These are phyloP conservation scores for Aradophagus sp. DNA, from an alignment of 1,140 invertebrate species.

Conservation along the genomic window DNA sequence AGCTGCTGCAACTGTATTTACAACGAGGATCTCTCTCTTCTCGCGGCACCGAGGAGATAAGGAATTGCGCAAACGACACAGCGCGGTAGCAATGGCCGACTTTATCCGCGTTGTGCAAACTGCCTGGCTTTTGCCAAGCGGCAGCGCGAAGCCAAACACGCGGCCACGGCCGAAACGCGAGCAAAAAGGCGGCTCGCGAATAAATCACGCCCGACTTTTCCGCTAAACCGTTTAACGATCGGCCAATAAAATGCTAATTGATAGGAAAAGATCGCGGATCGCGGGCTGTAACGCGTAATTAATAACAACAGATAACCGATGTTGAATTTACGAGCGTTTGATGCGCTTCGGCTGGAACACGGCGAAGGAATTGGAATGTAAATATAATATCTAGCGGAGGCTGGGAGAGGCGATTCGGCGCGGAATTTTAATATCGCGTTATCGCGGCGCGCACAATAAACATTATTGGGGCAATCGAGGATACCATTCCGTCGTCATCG, in stretches of 20 bases:
- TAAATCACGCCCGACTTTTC: slow-evolving; percentile 43
- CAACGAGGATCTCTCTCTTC: slow-evolving; percentile 40
- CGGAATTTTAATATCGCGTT: slow-evolving; percentile 37
- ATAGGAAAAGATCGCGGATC: slow-evolving; percentile 39
- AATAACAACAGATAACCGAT: slow-evolving; percentile 44
- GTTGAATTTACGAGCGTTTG: slow-evolving; percentile 27
- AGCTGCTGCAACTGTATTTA: slow-evolving; percentile 54
- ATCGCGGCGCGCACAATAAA: slow-evolving; percentile 46
- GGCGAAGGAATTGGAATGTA: too few species aligned
- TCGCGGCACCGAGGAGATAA: slow-evolving; percentile 39
- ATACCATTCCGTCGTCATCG: slow-evolving; percentile 44
- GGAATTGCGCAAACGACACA: slow-evolving; percentile 53
- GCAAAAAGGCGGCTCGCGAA: slow-evolving; percentile 16
- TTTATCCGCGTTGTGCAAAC: slow-evolving; percentile 48
- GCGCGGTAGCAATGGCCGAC: slow-evolving; percentile 55
- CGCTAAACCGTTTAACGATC: slow-evolving; percentile 31
- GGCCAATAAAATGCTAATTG: slow-evolving; percentile 44
- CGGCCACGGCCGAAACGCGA: too few species aligned
- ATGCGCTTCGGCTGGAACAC: too few species aligned
- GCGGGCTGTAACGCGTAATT: slow-evolving; percentile 25
- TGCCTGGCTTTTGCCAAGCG: slow-evolving; percentile 12
- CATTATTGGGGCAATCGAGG: slow-evolving; percentile 54
- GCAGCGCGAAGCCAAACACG: slow-evolving; percentile 17
- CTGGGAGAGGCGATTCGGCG: slow-evolving; percentile 16
- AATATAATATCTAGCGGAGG: slow-evolving; percentile 40